phyloP scores from a whole-genome alignment of 2,888 invertebrate genomes.

The Drosophila anceps region DNA sequence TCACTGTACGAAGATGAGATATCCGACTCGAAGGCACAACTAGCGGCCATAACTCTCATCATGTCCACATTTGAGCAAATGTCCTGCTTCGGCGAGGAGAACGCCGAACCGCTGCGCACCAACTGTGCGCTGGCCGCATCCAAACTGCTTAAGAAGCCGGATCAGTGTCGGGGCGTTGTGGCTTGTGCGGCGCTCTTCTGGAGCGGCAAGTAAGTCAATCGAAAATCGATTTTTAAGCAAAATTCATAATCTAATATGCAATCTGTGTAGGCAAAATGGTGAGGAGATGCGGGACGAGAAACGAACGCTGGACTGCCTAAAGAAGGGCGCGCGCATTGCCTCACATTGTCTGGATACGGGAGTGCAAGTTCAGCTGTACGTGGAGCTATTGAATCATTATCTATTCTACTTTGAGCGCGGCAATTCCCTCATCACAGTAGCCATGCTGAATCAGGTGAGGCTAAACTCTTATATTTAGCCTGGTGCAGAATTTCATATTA shows the following conservation, averaged over 20 bases:
- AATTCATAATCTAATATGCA: not conserved
- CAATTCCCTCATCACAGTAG: constrained; percentile 88
- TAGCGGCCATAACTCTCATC: constrained; percentile 97
- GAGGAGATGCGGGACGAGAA: constrained; percentile 94
- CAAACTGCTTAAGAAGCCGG: constrained; percentile 98
- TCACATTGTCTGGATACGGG: constrained; percentile 99
- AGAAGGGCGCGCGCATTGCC: constrained; percentile 97
- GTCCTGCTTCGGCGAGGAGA: constrained; percentile 97
- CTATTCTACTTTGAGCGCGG: constrained; percentile 96
- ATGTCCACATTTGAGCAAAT: constrained; percentile 98
- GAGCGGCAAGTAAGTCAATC: constrained; percentile 90
- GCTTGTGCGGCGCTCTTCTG: constrained; percentile 98
- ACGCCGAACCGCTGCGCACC: constrained; percentile 97
- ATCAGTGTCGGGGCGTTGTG: constrained; percentile 98
- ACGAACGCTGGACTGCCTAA: constrained; percentile 96
- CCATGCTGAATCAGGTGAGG: constrained; percentile 87
- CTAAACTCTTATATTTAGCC: not conserved
- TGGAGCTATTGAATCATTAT: constrained; percentile 97
- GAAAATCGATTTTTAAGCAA: not conserved
- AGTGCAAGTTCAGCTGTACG: constrained; percentile 97
- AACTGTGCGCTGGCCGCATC: constrained; percentile 98
- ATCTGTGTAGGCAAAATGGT: constrained; percentile 82
- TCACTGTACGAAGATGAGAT: constrained; percentile 99
- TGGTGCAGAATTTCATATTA: not conserved
- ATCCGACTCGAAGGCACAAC: constrained; percentile 97